Conservation (phyloP, 2,888 invertebrate species). For the Drosophila kuntzei region DNA sequence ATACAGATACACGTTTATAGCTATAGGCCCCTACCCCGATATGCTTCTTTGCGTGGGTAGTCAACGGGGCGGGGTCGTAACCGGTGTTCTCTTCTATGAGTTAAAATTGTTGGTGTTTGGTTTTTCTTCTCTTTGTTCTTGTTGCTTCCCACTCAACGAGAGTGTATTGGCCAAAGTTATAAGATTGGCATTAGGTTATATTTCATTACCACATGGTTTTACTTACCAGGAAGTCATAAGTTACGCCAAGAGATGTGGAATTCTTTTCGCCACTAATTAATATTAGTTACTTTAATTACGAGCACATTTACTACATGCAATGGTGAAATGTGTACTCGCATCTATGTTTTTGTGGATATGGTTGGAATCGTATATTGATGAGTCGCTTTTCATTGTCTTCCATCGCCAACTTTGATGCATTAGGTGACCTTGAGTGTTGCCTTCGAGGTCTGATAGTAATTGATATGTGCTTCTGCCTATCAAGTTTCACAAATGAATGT, state of each 20-base stretch:
- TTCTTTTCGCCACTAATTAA: constrained; percentile 60
- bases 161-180: constrained; percentile 17
- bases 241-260: constrained; percentile 11
- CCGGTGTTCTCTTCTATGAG: constrained; percentile 33
- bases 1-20: constrained; percentile 22
- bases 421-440: constrained; percentile 36
- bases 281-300: constrained; percentile 69
- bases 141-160: constrained; percentile 25
- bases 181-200: constrained; percentile 32
- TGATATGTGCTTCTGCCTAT: constrained; percentile 14
- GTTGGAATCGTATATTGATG: constrained; percentile 13
- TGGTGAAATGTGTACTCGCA: background rate
- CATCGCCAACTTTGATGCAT: constrained; percentile 3
- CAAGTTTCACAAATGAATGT: constrained; percentile 3
- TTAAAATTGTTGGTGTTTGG: constrained; percentile 6
- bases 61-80: constrained; percentile 33
- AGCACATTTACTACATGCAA: constrained; percentile 22
- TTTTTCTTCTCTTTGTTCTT: background rate
- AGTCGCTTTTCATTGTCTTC: constrained; percentile 1
- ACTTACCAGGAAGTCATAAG: constrained; percentile 23
- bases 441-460: constrained; percentile 6
- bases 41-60: constrained; percentile 43
- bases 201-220: constrained; percentile 41
- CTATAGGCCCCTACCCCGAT: background rate
- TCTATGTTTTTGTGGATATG: background rate